Evolutionary conservation across 2,888 invertebrate genomes (phyloP), one percentile per base, ranked within the genome.

Genomic region (Eupithecia dodoneata): DNA sequence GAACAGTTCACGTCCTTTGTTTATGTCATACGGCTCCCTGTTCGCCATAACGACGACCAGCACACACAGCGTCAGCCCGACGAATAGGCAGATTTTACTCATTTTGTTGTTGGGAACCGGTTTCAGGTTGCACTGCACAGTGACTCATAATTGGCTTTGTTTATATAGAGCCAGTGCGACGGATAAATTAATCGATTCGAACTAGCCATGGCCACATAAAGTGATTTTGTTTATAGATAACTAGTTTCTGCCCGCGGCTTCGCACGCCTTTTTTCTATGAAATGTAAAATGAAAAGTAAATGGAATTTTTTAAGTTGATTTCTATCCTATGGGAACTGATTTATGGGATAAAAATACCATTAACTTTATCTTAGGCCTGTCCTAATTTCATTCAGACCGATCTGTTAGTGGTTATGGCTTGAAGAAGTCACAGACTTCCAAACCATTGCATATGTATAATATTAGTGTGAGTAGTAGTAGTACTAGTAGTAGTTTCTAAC

Each of bases 1-100:
- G 52, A 87, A 89, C 3, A 88, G 49, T 47, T 76, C 42, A 4
- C 80, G 80, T 1, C 85, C 85, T 3, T 87, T 79, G 1, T 69
- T 67, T 5, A 86, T 3, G 41, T 87, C 55, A 15, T 47, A 42
- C 2, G 13, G 1, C 0, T 7, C 9, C 9, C 44, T 67, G 7
- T n/a, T 41, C 65, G 65, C 67, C 67, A 44, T 67, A 59, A 5
- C 59, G 15, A 67, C 42, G 67, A 9, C 67, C n/a, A 42, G 3
- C 15, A 44, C 67, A 15, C 42, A n/a, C 44, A 67, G 44, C 67
- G 67, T 15, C 42, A 67, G 1, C 6, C 7, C 42, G 67, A 67
- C 42, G 3, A 67, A 44, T 44, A 67, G 7, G 2, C 52, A 7
- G 6, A 52, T 15, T 2, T 52, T 52, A 42, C 15, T 42, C 42